Conservation (phyloP, 2,888 invertebrate genomes). For the Andrena praecox region DNA sequence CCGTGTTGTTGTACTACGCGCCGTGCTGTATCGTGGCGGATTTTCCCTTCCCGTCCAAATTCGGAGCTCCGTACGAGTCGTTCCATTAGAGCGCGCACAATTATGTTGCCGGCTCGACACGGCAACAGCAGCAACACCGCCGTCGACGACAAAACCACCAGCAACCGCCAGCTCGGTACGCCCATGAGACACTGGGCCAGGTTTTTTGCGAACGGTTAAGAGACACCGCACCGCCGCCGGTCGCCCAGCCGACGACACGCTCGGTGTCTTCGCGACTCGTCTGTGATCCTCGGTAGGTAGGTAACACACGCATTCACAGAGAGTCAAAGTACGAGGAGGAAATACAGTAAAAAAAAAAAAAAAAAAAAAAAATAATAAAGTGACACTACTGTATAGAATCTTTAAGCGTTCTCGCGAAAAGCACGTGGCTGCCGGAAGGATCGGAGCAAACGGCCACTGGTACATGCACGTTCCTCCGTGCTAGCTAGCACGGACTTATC, state of each 20-base stretch:
- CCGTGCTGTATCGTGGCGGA: slow-evolving; percentile 14
- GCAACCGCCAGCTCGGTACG: slow-evolving; percentile 18
- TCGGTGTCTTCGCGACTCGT: slow-evolving; percentile 34
- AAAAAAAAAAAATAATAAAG: neutral
- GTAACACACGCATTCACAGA: slow-evolving; percentile 22
- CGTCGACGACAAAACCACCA: slow-evolving; percentile 23
- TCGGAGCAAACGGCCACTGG: neutral
- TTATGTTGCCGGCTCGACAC: slow-evolving; percentile 65
- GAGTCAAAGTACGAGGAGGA: neutral
- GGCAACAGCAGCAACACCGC: slow-evolving; percentile 51
- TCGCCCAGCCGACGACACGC: slow-evolving; percentile 2
- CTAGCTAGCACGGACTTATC: neutral
- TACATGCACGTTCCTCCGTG: neutral
- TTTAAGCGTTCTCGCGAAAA: neutral
- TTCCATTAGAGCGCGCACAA: slow-evolving; percentile 55
- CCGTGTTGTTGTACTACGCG: slow-evolving; percentile 28
- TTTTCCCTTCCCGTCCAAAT: slow-evolving; percentile 34
- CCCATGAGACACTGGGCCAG: slow-evolving; percentile 52
- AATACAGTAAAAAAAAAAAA: neutral
- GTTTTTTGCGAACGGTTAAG: slow-evolving; percentile 74
- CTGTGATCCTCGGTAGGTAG: slow-evolving; percentile 54
- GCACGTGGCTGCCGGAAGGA: slow-evolving; percentile 28
- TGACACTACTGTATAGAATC: neutral
- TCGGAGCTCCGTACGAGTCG: slow-evolving; percentile 36
- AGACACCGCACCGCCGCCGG: slow-evolving; percentile 1